These are phyloP conservation scores for Cynopterus brachyotis DNA, from an alignment of 2,113 vertebrate genomes.

Conservation along the genomic window DNA sequence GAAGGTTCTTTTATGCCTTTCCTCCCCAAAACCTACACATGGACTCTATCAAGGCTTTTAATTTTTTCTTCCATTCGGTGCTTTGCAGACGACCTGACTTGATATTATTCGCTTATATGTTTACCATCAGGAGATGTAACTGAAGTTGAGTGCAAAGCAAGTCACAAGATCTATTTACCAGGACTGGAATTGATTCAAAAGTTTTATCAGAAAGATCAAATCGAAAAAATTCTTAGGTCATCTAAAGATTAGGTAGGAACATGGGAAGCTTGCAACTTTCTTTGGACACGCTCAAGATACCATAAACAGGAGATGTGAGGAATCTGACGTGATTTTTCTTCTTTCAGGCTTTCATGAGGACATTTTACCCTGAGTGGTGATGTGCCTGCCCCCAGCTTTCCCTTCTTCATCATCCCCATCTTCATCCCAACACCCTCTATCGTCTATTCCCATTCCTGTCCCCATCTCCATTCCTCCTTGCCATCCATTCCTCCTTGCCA, in stretches of 20 bases:
- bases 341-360: neutral
- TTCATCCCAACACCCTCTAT: neutral
- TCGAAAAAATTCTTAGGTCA: neutral
- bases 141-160: neutral
- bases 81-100: neutral
- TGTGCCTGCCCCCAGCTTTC: neutral
- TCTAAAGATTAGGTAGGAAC: neutral
- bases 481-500: neutral
- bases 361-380: neutral
- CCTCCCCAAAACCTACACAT: neutral
- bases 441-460: no score
- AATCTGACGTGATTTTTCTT: neutral
- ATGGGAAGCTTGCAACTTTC: neutral
- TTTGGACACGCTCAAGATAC: neutral
- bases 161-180: neutral
- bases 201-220: constrained; percentile 24
- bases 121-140: neutral
- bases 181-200: neutral
- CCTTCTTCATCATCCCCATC: neutral
- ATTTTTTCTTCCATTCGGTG: neutral
- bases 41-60: neutral
- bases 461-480: neutral
- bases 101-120: neutral
- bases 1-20: neutral
- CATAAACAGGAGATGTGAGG: neutral